Evolutionary conservation across 2,797 vertebrate species (phyloP).

Genomic region (Rachycentron canadum): DNA sequence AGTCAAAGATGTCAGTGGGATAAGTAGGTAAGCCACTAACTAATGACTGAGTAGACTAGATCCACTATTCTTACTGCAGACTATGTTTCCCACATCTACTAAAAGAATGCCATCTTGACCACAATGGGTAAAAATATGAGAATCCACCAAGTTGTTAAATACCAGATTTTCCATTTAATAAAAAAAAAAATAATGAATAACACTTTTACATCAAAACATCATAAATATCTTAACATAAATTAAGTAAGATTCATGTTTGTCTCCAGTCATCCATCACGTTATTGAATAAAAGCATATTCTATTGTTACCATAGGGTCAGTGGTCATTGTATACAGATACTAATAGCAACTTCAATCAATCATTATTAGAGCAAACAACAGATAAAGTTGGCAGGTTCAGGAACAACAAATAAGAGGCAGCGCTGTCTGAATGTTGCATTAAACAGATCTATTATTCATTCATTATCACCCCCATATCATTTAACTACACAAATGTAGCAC

Average conservation of each 20-base stretch:
- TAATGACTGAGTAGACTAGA: too few species aligned
- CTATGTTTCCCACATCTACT: neutral
- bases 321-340: neutral
- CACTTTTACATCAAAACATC: neutral
- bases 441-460: constrained; percentile 39
- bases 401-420: neutral
- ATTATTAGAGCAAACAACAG: constrained; percentile 10
- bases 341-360: constrained; percentile 18
- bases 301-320: constrained; percentile 2
- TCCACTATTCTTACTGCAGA: neutral
- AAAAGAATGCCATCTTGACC: neutral
- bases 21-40: neutral
- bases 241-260: constrained; percentile 2
- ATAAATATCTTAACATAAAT: too few species aligned
- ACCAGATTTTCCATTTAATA: neutral
- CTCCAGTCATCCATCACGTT: neutral
- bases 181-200: neutral
- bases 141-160: neutral
- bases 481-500: constrained; percentile 28
- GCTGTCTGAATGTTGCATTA: constrained; percentile 19
- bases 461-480: constrained; percentile 31
- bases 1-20: neutral
- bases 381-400: neutral
- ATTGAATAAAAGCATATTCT: neutral
- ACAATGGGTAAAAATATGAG: neutral